Conservation (phyloP, 1,140 invertebrate species). For the Drosophila melanica region DNA sequence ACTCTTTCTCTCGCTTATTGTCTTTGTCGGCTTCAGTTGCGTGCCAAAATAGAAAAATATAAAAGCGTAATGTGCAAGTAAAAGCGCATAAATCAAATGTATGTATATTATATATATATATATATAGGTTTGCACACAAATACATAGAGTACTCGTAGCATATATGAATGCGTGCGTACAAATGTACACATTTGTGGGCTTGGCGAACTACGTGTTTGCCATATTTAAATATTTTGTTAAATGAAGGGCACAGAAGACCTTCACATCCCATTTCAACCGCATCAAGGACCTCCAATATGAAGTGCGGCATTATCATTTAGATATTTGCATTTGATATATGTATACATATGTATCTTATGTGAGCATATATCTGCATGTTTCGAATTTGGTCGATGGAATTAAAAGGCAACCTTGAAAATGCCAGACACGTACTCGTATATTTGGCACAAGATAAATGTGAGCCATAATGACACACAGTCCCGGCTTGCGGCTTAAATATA, state of each 20-base stretch:
- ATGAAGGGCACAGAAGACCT: conserved; percentile 55
- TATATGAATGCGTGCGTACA: conserved; percentile 13
- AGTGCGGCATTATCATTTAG: conserved; percentile 72
- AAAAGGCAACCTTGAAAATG: conserved; percentile 77
- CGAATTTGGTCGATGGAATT: conserved; percentile 47
- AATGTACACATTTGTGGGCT: conserved; percentile 26
- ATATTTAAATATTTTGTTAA: conserved; percentile 74
- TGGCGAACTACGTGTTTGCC: conserved; percentile 59
- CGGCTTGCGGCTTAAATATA: conserved; percentile 40
- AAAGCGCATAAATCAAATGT: conserved; percentile 64
- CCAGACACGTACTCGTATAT: conserved; percentile 66
- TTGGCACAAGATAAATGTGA: conserved; percentile 46
- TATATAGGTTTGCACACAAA: conserved; percentile 6
- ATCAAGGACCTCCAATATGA: conserved; percentile 63
- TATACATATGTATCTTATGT: conserved; percentile 9
- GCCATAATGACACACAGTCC: conserved; percentile 51
- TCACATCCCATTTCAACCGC: conserved; percentile 49
- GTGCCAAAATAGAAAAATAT: conserved; percentile 65
- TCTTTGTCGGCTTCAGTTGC: conserved; percentile 46
- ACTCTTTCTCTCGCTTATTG: conserved; percentile 4
- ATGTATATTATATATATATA: not conserved
- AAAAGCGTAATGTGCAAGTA: conserved; percentile 56
- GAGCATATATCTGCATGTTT: conserved; percentile 18
- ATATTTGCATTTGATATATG: conserved; percentile 65
- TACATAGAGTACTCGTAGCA: not conserved